Evolutionary conservation across 2,797 vertebrate species (phyloP).

Genomic region (Acanthornis magna): DNA sequence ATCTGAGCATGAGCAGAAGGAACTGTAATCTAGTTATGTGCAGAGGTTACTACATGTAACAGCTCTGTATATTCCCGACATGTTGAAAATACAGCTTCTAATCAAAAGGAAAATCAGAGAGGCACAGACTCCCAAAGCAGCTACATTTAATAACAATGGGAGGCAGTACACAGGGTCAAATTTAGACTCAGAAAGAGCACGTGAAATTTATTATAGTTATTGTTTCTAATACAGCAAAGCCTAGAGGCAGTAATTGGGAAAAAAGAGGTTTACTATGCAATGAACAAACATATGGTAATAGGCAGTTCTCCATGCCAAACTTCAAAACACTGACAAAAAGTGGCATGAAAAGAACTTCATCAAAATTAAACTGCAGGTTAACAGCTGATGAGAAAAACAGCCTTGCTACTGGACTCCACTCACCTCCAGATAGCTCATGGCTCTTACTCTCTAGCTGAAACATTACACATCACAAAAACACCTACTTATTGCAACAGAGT

Average conservation of each 20-base stretch:
- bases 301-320: not conserved
- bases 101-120: not conserved
- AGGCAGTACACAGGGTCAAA: slow-evolving; percentile 2
- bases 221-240: slow-evolving; percentile 11
- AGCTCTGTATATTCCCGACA: not conserved
- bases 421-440: not conserved
- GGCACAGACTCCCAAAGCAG: not conserved
- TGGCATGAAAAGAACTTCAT: not conserved
- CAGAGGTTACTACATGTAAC: not conserved
- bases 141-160: not conserved
- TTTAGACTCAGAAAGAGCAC: not conserved
- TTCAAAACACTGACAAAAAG: not conserved
- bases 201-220: slow-evolving; percentile 14
- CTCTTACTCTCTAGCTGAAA: not conserved
- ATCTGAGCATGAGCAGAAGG: not conserved
- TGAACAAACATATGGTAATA: not conserved
- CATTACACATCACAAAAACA: not conserved
- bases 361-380: slow-evolving; percentile 5
- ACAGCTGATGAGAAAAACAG: not conserved
- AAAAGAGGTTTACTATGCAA: not conserved
- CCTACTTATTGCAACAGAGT: not conserved
- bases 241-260: not conserved
- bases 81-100: not conserved
- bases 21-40: not conserved
- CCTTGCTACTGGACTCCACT: not conserved